Percentiles rank a stretch among this genome's conserved stretches.
Conservation (phyloP, 53 echinoderm and acorn worm species). For the Henricia sp. region DNA sequence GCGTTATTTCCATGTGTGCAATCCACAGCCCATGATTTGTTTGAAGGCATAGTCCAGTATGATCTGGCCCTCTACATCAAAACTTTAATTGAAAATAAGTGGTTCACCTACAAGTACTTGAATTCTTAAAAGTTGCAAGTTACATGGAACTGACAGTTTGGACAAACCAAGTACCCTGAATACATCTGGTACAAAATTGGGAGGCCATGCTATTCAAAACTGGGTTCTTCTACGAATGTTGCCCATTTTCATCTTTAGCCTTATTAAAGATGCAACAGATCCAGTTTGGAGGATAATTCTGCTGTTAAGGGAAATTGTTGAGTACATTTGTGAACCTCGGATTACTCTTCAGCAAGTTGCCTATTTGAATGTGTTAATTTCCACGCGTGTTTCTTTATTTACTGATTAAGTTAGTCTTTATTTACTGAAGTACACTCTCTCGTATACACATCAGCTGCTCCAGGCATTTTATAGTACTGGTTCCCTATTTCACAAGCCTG, state of each 20-base stretch:
- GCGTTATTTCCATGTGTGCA: conserved; percentile 60
- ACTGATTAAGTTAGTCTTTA: too few relatives aligned
- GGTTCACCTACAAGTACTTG: conserved; percentile 66
- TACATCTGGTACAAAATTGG: conserved; percentile 52
- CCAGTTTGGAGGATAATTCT: conserved; percentile 69
- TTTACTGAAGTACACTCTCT: conserved; percentile 51
- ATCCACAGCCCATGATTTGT: conserved; percentile 58
- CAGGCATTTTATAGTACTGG: conserved; percentile 67
- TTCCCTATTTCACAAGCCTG: conserved; percentile 36
- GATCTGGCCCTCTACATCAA: conserved; percentile 56
- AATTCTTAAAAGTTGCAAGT: conserved; percentile 62
- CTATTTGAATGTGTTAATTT: conserved; percentile 58
- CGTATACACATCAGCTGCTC: conserved; percentile 66
- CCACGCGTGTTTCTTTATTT: conserved; percentile 49
- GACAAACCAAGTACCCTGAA: conserved; percentile 34
- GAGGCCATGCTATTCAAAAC: conserved; percentile 76
- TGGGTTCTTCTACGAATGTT: conserved; percentile 69
- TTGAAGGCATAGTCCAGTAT: conserved; percentile 58
- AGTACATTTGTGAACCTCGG: conserved; percentile 62
- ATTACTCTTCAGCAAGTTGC: conserved; percentile 53
- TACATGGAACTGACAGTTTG: conserved; percentile 48
- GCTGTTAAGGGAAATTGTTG: conserved; percentile 65
- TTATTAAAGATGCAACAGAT: conserved; percentile 50
- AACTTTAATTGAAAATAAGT: conserved; percentile 52
- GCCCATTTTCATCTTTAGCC: conserved; percentile 47